These are phyloP conservation scores for Acleris cristana DNA, from an alignment of 2,888 invertebrate species.

Conservation along the genomic window DNA sequence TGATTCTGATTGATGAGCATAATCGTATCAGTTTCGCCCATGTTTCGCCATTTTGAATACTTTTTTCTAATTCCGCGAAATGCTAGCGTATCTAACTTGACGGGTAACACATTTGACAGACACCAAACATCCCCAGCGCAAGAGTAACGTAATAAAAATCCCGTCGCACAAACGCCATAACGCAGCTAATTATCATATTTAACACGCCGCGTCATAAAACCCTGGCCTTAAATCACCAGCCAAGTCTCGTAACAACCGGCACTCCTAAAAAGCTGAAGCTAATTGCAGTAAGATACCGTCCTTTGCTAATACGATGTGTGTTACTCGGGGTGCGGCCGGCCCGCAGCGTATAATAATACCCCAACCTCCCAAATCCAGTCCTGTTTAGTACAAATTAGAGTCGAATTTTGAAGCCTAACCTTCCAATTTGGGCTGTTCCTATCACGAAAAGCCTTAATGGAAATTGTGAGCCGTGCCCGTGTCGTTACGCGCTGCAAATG, in stretches of 20 bases:
- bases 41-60: no score
- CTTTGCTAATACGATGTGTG: slow-evolving; percentile 82
- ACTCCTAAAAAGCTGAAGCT: slow-evolving; percentile 77
- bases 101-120: no score
- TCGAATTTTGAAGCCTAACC: slow-evolving; percentile 50
- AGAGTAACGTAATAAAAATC: slow-evolving; percentile 5
- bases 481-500: slow-evolving; percentile 82
- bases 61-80: no score
- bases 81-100: no score
- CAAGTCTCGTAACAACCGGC: slow-evolving; percentile 50
- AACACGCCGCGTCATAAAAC: slow-evolving; percentile 35
- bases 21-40: no score
- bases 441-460: slow-evolving; percentile 70
- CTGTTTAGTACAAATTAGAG: slow-evolving; percentile 48
- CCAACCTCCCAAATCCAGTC: slow-evolving; percentile 44
- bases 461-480: slow-evolving; percentile 82
- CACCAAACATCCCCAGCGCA: neutral
- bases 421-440: slow-evolving; percentile 66
- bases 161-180: slow-evolving; percentile 10
- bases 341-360: slow-evolving; percentile 52
- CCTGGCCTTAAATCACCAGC: slow-evolving; percentile 34
- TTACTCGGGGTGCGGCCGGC: slow-evolving; percentile 71
- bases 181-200: slow-evolving; percentile 35
- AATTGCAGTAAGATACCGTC: slow-evolving; percentile 82
- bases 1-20: no score